Evolutionary conservation across 2,797 vertebrate genomes (phyloP).

Genomic region (Orestias chungarensis): DNA sequence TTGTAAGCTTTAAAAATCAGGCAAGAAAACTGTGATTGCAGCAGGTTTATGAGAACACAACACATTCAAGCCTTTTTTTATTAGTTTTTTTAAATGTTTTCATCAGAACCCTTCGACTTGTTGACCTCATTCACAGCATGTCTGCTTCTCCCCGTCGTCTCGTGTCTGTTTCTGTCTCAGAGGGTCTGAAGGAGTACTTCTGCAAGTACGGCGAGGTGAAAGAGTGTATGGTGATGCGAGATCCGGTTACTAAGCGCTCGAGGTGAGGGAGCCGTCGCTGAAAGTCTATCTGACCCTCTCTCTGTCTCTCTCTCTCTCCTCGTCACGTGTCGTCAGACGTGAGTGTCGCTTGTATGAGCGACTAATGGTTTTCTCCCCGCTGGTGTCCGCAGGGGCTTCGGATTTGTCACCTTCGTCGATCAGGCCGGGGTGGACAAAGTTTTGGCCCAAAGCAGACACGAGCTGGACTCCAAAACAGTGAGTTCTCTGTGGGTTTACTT

Average conservation of each 20-base stretch:
- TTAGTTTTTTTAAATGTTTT: too few relatives aligned
- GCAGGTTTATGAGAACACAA: not conserved
- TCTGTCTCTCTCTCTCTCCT: constrained; percentile 55
- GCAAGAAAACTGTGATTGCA: too few relatives aligned
- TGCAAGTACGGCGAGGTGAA: constrained; percentile 99
- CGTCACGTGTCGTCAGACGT: constrained; percentile 61
- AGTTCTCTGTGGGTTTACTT: constrained; percentile 80
- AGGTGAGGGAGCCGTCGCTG: constrained; percentile 86
- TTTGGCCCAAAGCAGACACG: constrained; percentile 95
- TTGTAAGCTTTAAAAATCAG: too few relatives aligned
- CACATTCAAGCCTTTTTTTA: not conserved
- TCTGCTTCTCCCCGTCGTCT: constrained; percentile 3
- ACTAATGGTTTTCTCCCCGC: constrained; percentile 45
- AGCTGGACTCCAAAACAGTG: constrained; percentile 99
- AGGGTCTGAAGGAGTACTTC: constrained; percentile 99
- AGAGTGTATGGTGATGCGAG: constrained; percentile 99
- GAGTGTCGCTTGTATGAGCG: constrained; percentile 53
- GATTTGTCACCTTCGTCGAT: constrained; percentile 98
- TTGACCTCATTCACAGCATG: not conserved
- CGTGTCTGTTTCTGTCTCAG: constrained; percentile 71
- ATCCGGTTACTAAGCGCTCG: constrained; percentile 99
- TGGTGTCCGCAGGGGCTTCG: constrained; percentile 88
- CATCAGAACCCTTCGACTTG: not conserved
- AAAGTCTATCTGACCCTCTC: constrained; percentile 68
- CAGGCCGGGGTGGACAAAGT: constrained; percentile 99